Evolutionary conservation across 1,140 invertebrate genomes (phyloP), one percentile per base, ranked within the genome.

Genomic region (Chrysoperla carnea): DNA sequence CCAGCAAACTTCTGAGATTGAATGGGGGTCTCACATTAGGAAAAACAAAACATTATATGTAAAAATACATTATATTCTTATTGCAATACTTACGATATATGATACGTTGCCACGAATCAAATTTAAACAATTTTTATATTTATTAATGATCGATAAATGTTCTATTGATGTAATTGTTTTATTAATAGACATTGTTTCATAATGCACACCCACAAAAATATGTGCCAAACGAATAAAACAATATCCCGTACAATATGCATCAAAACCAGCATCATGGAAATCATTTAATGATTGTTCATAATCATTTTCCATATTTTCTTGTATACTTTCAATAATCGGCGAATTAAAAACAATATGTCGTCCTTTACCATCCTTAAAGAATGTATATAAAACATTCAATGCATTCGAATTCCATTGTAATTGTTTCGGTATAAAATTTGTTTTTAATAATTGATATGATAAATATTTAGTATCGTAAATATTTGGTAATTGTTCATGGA

Each of bases 381-480:
- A 77, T 49, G 63, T 55, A 48, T 75, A 76, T 44, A 78, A 56
- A 29, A 60, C 57, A 56, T 63, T 53, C 11, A 80, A 55, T 48
- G 65, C 63, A 49, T 54, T 67, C 6, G 57, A 58, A 48, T 65
- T 67, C 66, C 68, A 72, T 11, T 50, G 54, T 49, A 70, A 69
- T 50, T 70, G 56, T 49, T 61, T 61, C 4, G 57, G 60, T 17
- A 72, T 43, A 35, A 55, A 46, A 31, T 51, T 58, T 14, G 48
- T 58, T 23, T 23, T 23, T 23, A 23, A 23, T 50, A 79, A 54
- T 48, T 70, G 57, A 62, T 68, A 68, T 44, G 72, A 74, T 17
- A 86, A 66, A 47, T 64, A 66, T 60, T 83, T 85, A 0, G 81
- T 86, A 50, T 86, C 82, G 56, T 68, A 83, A 35, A 85, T 63